Conservation (phyloP, 2,888 invertebrate genomes). For the Athetis lepigone region DNA sequence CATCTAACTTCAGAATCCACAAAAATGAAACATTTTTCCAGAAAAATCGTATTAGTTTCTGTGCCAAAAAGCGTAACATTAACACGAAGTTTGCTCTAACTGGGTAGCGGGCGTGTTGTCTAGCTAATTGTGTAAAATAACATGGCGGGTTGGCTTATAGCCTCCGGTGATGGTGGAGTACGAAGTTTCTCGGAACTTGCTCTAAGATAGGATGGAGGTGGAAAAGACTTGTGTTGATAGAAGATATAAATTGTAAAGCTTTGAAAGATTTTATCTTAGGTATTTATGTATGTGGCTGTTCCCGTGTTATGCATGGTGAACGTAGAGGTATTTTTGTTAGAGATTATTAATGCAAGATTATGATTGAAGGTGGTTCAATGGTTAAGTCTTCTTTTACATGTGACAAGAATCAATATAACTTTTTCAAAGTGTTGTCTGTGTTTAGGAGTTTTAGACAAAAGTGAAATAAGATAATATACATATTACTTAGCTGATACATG, state of each 20-base stretch:
- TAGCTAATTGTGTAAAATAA: conserved; percentile 80
- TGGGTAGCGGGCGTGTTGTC: conserved; percentile 50
- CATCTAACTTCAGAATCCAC: conserved; percentile 33
- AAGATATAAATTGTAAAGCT: conserved; percentile 25
- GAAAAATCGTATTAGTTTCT: conserved; percentile 38
- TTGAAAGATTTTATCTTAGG: conserved; percentile 19
- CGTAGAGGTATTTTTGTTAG: too few relatives aligned
- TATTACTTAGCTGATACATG: too few relatives aligned
- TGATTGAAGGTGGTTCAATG: too few relatives aligned
- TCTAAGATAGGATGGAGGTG: conserved; percentile 65
- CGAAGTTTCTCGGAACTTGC: conserved; percentile 74
- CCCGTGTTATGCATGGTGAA: too few relatives aligned
- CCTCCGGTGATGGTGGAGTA: conserved; percentile 65
- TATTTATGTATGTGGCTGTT: background rate
- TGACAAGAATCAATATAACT: too few relatives aligned
- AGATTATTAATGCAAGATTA: too few relatives aligned
- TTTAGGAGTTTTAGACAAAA: too few relatives aligned
- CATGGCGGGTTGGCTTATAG: conserved; percentile 77
- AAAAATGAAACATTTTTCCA: conserved; percentile 27
- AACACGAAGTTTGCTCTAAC: conserved; percentile 42
- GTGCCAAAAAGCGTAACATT: conserved; percentile 55
- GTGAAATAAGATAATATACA: too few relatives aligned
- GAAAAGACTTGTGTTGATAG: conserved; percentile 9
- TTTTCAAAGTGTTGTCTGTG: too few relatives aligned
- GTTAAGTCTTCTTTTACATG: too few relatives aligned